Evolutionary conservation across 1,140 invertebrate species (phyloP).

Genomic region (Dysdera silvatica): DNA sequence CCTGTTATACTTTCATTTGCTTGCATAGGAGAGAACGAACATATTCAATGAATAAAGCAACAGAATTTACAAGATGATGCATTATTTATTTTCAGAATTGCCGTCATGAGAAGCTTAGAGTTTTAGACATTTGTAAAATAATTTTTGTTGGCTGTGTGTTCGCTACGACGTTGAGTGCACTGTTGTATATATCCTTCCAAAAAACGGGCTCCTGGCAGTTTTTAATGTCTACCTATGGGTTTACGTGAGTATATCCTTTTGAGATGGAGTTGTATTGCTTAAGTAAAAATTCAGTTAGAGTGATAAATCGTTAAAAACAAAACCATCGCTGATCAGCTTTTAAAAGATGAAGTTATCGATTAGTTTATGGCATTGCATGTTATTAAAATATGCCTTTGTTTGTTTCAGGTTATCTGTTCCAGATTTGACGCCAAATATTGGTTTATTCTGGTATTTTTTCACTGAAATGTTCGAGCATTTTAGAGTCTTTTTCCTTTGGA

Average conservation of each 20-base stretch:
- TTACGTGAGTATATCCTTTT: conserved; percentile 59
- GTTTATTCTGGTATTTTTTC: conserved; percentile 99
- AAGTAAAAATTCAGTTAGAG: neutral
- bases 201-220: conserved; percentile 61
- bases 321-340: neutral
- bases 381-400: neutral
- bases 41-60: conserved; percentile 28
- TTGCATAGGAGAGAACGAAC: too few species aligned
- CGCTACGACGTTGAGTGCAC: conserved; percentile 33
- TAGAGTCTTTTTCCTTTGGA: conserved; percentile 82
- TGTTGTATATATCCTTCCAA: conserved; percentile 44
- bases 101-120: conserved; percentile 21
- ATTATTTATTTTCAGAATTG: conserved; percentile 30
- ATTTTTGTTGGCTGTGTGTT: conserved; percentile 33
- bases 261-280: neutral
- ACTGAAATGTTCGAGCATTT: conserved; percentile 99
- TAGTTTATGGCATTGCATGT: neutral
- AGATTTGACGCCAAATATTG: conserved; percentile 93
- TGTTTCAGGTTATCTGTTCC: conserved; percentile 58
- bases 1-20: too few species aligned
- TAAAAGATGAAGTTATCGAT: neutral
- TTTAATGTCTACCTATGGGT: conserved; percentile 68
- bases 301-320: too few species aligned
- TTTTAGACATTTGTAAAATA: conserved; percentile 25
- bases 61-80: neutral